Evolutionary conservation across 2,888 invertebrate species (phyloP), one percentile per base, ranked within the genome.

Genomic region (Tethea ocularis): DNA sequence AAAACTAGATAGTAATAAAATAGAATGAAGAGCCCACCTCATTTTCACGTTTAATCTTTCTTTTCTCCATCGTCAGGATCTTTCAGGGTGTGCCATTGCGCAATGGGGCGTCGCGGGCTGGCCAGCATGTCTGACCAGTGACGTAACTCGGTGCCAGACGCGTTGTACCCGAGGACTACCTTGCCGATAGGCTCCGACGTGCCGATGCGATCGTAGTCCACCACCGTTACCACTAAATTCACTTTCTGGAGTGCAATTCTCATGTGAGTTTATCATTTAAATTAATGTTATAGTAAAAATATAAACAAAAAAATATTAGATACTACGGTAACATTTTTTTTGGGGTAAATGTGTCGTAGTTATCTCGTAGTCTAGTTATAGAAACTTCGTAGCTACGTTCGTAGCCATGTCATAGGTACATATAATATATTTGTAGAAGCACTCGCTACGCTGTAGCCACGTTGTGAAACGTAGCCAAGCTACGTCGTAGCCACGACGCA

Each of bases 51-150:
- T 89, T 96, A 96, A 91, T 96, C 96, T 88, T 96, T 96, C 94
- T 97, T 97, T 89, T 97, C 97, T 84, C 96, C 96, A 89, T 99
- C 98, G 88, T 99, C 97, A 76, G 99, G 97, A 92, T 99, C 99
- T 93, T 99, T 99, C 74, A 99, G 96, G 71, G 99, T 99, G 89
- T 99, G 99, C 99, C 99, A 99, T 91, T 99, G 99, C 78, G 99
- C 99, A 81, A 99, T 99, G 64, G 99, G 99, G 88, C 99, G 96
- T 82, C 99, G 96, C 52, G 99, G 99, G 77, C 99, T 99, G 79
- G 99, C 99, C 93, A 99, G 93, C 99, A 99, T 99, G 93, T 99
- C 99, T 70, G 99, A 99, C 99, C 99, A 99, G 93, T 99, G 99
- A 78, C 99, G 97, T 69, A 99, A 94, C 92, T 99, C 99, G 38